Conservation (phyloP, 1,140 invertebrate species). For the Meloidogyne hapla region DNA sequence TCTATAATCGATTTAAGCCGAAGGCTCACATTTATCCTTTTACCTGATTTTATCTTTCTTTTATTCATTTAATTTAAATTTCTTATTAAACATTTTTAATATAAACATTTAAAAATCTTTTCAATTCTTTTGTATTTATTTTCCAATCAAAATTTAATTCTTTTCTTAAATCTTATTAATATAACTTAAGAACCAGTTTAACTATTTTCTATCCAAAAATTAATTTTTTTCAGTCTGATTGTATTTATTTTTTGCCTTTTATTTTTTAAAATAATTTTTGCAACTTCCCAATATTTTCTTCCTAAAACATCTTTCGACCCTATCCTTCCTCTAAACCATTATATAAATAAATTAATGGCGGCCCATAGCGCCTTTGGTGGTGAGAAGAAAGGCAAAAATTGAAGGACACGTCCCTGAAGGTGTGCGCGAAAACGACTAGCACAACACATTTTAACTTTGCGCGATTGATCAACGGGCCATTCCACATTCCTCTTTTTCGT, state of each 20-base stretch:
- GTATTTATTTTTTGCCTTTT: neutral
- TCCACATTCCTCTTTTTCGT: neutral
- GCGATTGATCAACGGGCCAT: constrained; percentile 2
- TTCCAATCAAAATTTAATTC: neutral
- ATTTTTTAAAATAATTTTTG: neutral
- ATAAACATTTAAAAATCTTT: neutral
- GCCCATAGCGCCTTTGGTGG: neutral
- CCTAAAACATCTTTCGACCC: neutral
- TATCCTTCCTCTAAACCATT: neutral
- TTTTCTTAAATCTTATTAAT: neutral
- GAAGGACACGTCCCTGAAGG: constrained; percentile 4
- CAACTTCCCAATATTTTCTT: neutral
- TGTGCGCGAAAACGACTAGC: neutral
- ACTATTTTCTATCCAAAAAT: neutral
- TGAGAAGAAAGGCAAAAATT: neutral
- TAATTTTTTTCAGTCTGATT: neutral
- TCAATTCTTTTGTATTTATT: neutral
- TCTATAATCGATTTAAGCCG: too few species aligned
- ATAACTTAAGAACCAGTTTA: neutral
- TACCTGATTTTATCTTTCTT: too few species aligned
- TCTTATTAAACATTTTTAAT: too few species aligned
- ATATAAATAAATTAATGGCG: constrained; percentile 32
- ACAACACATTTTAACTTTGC: neutral
- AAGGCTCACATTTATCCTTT: too few species aligned
- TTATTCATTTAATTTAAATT: too few species aligned